Percentiles rank a stretch among this genome's conserved stretches.
phyloP scores from a whole-genome alignment of 2,888 invertebrate genomes.

The Tenthredo amoena region DNA sequence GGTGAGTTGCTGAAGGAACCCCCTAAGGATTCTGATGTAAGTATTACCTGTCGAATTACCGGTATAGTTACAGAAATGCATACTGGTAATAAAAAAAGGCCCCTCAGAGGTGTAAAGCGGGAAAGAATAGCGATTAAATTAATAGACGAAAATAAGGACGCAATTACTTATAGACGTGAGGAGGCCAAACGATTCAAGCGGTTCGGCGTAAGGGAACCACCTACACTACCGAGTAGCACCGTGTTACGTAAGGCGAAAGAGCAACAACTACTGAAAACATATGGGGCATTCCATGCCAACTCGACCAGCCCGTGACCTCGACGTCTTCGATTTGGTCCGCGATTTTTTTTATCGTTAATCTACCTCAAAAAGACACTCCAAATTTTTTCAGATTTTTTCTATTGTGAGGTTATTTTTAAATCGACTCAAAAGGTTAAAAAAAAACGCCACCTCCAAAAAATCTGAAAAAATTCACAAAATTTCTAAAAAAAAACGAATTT shows the following conservation, averaged over 20 bases:
- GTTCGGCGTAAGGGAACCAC: slow-evolving; percentile 52
- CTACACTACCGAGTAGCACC: slow-evolving; percentile 43
- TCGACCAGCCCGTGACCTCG: too few relatives aligned
- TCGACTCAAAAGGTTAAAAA: too few relatives aligned
- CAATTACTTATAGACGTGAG: slow-evolving; percentile 39
- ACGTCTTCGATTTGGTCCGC: too few relatives aligned
- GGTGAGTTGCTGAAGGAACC: slow-evolving; percentile 51
- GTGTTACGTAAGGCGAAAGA: slow-evolving; percentile 54
- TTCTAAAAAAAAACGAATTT: too few relatives aligned
- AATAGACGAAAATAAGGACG: slow-evolving; percentile 50
- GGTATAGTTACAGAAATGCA: slow-evolving; percentile 29
- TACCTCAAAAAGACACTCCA: too few relatives aligned
- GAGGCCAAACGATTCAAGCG: slow-evolving; percentile 50
- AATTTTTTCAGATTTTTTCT: too few relatives aligned
- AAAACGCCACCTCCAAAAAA: too few relatives aligned
- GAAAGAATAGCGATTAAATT: slow-evolving; percentile 36
- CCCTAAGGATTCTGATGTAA: slow-evolving; percentile 41
- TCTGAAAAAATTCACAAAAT: too few relatives aligned
- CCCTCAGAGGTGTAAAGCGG: slow-evolving; percentile 38
- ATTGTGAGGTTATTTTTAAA: too few relatives aligned
- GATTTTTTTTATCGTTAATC: too few relatives aligned
- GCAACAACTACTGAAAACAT: slow-evolving; percentile 24
- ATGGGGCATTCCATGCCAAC: too few relatives aligned
- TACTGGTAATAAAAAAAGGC: slow-evolving; percentile 46
- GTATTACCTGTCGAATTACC: slow-evolving; percentile 37